Base-by-base conservation (phyloP, 2,113 vertebrate species). In the Clarias magur region DNA sequence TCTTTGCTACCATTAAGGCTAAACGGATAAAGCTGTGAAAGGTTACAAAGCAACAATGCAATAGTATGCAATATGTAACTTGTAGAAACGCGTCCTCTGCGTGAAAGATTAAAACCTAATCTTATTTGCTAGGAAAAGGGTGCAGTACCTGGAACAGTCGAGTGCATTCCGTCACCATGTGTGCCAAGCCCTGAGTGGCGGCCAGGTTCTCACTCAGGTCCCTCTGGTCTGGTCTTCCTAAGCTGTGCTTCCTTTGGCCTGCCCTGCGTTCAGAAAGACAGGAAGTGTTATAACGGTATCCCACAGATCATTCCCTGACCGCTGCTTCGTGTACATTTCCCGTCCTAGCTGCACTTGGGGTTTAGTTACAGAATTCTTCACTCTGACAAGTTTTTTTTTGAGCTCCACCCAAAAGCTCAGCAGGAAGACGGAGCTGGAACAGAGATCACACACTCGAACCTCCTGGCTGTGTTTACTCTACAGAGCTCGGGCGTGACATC, bases 171-270 rank as follows among this genome's bases (percentile, higher is more conserved):
- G 90, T 93, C 81, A 98, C 95, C 97, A 98, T 97, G 88, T 93
- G 93, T 16, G 96, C 95, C 90, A 98, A 87, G 19, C 96, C 96
- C 88, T 97, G 96, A 0, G 96, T 95, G n/a, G 97, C 97, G 7
- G 97, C 97, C 75, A 97, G 89, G 89, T 96, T 97, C 92, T 97
- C 97, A 8, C 86, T 97, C 60, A 98, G 93, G 89, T 98, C 97
- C 78, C 94, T 92, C 93, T 97, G 96, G 89, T 97, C 96, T 0
- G 97, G 97, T 21, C 94, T 96, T 34, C 96, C 97, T 83, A 96
- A 42, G 88, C 96, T 96, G 93, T 93, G 92, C 90, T 97, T 98
- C 92, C 96, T 96, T 87, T 96, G 96, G 34, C 94, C 91, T 0
- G 94, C 92, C 84, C 96, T 97, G 15, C 86, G 60, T 38, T 13